Evolutionary conservation across 2,113 vertebrate genomes (phyloP), one percentile per base, ranked within the genome.

Genomic region (Phrynosoma platyrhinos): DNA sequence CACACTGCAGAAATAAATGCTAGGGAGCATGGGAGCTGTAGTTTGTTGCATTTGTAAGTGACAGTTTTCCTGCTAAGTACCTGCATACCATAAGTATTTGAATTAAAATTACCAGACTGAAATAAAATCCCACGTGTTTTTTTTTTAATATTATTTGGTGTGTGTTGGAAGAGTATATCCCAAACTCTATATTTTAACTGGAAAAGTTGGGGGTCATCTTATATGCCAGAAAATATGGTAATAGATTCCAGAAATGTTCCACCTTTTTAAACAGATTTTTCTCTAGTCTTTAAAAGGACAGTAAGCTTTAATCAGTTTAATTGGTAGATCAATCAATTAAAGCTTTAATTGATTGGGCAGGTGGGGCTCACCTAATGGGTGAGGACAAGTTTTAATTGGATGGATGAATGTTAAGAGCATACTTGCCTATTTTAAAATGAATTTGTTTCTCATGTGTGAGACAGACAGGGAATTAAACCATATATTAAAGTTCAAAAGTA

Each of bases 321-420:
- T 21, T 32, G 42, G 82, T 83, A 71, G 84, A 47, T 69, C 68
- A 79, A 79, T 52, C 66, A 52, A 83, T 83, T 69, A 83, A 30
- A 71, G 42, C 69, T 9, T 83, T 86, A 79, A 62, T 79, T 86
- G 20, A 78, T 86, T 64, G 77, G 78, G 21, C 13, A 88, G n/a
- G 23, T 80, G 32, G 80, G 42, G 62, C 1, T 5, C 36, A 62
- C 55, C n/a, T 77, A 76, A 88, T 83, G 20, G 74, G 71, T 68
- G 30, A 88, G 58, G 72, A 42, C 21, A 88, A 83, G n/a, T 82
- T 77, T 83, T 83, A 83, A 83, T 82, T 82, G 79, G 62, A 10
- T 64, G 20, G 14, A 30, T 82, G 42, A 18, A 47, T 66, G 32
- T 83, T 83, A 68, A 77, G 72, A 77, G 40, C 30, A 66, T 52